Evolutionary conservation across 2,113 vertebrate genomes (phyloP), one percentile per base, ranked within the genome.

Genomic region (Chauna torquata): DNA sequence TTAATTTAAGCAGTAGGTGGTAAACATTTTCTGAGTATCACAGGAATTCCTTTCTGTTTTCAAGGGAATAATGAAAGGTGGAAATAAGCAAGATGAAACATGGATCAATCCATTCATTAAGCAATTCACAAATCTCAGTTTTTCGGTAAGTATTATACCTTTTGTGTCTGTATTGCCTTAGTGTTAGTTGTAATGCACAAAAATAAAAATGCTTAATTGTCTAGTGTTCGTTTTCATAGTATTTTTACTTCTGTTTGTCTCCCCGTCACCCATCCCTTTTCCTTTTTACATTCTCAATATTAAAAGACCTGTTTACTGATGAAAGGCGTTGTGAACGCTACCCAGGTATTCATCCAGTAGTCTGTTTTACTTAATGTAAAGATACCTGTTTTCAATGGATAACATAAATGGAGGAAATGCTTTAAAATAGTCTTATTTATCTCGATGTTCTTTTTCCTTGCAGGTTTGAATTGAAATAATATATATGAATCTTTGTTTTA

Each of bases 71-170:
- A 97, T 98, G 97, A 99, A 99, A 98, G 98, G 98, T 95, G 98
- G 98, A 97, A 98, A 98, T 96, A 99, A 99, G 94, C 99, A 99
- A 96, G 99, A 99, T 52, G 99, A 99, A 89, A 77, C 98, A 30
- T 99, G 99, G 99, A 99, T 99, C 98, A 99, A 99, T 97, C 99
- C 99, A 70, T 99, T 99, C 94, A 98, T 99, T 94, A 99, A 99
- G 97, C 99, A 99, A 98, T 99, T 99, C 97, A 99, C 98, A 97
- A 98, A 97, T 97, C 99, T 99, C 98, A 98, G 97, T 97, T 99
- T 99, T 96, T 96, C 99, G 84, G 99, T 99, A 97, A 99, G 99
- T 98, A 30, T 82, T 38, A 16, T 27, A 14, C 38, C 54, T 71
- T 42, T 45, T n/a, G 49, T 68, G 78, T 16, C 36, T 82, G 42